Conservation (phyloP, 2,113 vertebrate species). For the Fregata magnificens region DNA sequence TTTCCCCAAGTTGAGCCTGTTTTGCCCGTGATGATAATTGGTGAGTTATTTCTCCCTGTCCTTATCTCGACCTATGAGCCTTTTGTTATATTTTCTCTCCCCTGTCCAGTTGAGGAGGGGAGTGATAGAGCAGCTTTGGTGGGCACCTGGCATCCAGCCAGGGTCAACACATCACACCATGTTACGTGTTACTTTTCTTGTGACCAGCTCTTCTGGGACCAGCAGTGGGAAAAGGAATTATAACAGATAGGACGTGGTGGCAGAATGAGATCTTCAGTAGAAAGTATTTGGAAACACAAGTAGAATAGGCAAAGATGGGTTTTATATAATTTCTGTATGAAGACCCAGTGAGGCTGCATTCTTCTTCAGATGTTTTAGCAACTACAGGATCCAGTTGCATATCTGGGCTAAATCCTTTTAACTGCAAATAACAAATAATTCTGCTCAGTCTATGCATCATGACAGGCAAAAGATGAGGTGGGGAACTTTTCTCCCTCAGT, state of each 20-base stretch:
- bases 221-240: neutral
- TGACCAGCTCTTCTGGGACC: neutral
- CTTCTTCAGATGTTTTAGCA: neutral
- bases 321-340: neutral
- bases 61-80: neutral
- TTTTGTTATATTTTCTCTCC: no score
- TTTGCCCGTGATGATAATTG: neutral
- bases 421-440: neutral
- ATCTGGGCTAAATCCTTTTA: neutral
- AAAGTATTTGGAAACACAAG: neutral
- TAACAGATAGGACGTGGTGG: neutral
- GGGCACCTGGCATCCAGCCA: neutral
- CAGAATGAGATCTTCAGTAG: neutral
- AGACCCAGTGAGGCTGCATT: neutral
- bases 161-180: neutral
- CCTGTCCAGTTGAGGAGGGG: neutral
- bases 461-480: neutral
- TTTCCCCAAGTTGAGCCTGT: neutral
- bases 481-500: neutral
- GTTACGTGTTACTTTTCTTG: neutral
- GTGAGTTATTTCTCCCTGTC: neutral
- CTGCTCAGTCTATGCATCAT: neutral
- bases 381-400: neutral
- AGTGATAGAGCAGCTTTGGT: accelerated
- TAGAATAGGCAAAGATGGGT: neutral